A percentile compares a stretch with the other conserved stretches of the same genome.
Evolutionary conservation across 1,140 invertebrate genomes (phyloP).

Genomic region (Aphelinus certus): DNA sequence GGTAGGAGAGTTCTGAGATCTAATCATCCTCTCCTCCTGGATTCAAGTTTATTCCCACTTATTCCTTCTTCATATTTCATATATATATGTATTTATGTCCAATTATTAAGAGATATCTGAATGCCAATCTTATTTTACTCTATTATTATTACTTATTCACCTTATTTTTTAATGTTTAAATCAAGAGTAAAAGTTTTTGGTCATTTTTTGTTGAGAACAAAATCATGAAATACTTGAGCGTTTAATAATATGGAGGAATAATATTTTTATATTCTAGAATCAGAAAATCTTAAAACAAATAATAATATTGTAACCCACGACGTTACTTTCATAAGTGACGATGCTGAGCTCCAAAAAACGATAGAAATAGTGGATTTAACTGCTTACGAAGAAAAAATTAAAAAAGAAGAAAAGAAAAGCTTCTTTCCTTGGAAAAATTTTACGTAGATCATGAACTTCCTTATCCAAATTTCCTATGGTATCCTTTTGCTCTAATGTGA

Average conservation of each 20-base stretch:
- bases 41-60: background rate
- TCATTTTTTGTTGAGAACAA: no score
- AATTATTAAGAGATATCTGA: background rate
- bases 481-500: no score
- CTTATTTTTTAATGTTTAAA: background rate
- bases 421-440: slow-evolving; percentile 24
- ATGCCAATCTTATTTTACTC: background rate
- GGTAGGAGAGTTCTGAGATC: slow-evolving; percentile 45
- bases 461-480: background rate
- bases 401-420: slow-evolving; percentile 16
- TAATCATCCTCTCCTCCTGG: background rate
- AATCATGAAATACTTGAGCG: no score
- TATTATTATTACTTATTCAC: background rate
- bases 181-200: no score
- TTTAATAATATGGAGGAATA: background rate
- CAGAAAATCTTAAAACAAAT: background rate
- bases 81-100: background rate
- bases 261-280: slow-evolving; percentile 7
- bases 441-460: slow-evolving; percentile 16
- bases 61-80: background rate
- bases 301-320: slow-evolving; percentile 15
- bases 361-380: slow-evolving; percentile 24
- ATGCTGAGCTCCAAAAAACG: background rate
- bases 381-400: background rate
- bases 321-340: slow-evolving; percentile 11